These are phyloP conservation scores for Epicampocera succincta DNA, from an alignment of 2,888 invertebrate genomes.

Conservation along the genomic window DNA sequence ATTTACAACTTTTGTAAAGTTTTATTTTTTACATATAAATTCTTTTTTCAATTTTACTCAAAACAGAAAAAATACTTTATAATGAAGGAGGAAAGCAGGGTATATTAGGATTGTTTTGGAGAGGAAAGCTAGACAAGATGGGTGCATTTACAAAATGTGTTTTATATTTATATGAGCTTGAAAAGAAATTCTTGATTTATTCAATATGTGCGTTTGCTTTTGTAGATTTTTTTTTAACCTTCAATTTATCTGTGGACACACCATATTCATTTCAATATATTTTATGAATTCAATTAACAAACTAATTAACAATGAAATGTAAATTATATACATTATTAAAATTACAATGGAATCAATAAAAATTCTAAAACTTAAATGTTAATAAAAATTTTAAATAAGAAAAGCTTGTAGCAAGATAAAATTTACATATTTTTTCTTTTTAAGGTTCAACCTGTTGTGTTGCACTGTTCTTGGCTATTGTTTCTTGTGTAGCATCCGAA, in stretches of 20 bases:
- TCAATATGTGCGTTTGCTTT: conserved; percentile 51
- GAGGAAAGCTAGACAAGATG: neutral
- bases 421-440: conserved; percentile 47
- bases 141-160: conserved; percentile 64
- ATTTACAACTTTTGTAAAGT: conserved; percentile 67
- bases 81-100: neutral
- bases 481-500: conserved; percentile 44
- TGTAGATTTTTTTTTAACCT: neutral
- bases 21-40: conserved; percentile 54
- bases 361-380: conserved; percentile 54
- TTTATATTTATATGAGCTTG: conserved; percentile 34
- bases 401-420: conserved; percentile 60
- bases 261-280: conserved; percentile 44
- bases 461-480: conserved; percentile 65
- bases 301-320: conserved; percentile 62
- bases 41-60: conserved; percentile 11
- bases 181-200: conserved; percentile 48
- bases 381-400: conserved; percentile 40
- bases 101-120: neutral
- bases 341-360: conserved; percentile 54
- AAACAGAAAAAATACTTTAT: conserved; percentile 16
- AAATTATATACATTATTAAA: conserved; percentile 56
- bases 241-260: conserved; percentile 25
- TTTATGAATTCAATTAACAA: conserved; percentile 56
- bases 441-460: conserved; percentile 66